A percentile compares a stretch with the other conserved stretches of the same genome.
Conservation (phyloP, 2,888 invertebrate genomes). For the Pristionchus japonicus region DNA sequence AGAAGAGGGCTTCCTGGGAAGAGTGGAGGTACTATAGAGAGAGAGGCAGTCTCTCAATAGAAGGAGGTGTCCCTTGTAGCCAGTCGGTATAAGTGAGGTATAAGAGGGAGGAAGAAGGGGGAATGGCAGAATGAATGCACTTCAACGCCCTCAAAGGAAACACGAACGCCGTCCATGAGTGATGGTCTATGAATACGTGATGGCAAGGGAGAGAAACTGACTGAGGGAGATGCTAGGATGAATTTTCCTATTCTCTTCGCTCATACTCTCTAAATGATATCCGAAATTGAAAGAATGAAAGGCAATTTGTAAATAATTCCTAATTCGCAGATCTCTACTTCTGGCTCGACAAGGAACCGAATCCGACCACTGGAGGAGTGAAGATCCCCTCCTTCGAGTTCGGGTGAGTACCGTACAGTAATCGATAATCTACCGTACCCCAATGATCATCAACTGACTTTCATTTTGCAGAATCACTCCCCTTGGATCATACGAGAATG, state of each 20-base stretch:
- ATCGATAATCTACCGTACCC: neutral
- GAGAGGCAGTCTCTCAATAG: conserved; percentile 4
- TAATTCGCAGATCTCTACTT: conserved; percentile 71
- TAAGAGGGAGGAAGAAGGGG: conserved; percentile 22
- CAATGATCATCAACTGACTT: neutral
- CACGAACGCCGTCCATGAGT: neutral
- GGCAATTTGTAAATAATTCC: neutral
- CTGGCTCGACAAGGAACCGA: conserved; percentile 68
- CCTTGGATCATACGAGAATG: conserved; percentile 65
- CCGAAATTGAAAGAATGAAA: too few relatives aligned
- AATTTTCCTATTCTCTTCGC: too few relatives aligned
- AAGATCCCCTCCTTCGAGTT: conserved; percentile 70
- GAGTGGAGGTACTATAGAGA: conserved; percentile 30
- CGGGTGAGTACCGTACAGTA: conserved; percentile 55
- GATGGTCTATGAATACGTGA: neutral
- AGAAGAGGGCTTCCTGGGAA: neutral
- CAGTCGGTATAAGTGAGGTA: conserved; percentile 37
- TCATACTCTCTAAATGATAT: too few relatives aligned
- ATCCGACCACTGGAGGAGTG: conserved; percentile 67
- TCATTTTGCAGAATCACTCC: conserved; percentile 61
- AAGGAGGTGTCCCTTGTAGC: conserved; percentile 41
- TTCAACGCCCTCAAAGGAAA: conserved; percentile 19
- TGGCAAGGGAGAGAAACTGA: neutral
- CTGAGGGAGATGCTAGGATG: neutral
- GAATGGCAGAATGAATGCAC: conserved; percentile 9